Evolutionary conservation across 2,888 invertebrate species (phyloP), one percentile per base, ranked within the genome.

Genomic region (Oscheius sp.): DNA sequence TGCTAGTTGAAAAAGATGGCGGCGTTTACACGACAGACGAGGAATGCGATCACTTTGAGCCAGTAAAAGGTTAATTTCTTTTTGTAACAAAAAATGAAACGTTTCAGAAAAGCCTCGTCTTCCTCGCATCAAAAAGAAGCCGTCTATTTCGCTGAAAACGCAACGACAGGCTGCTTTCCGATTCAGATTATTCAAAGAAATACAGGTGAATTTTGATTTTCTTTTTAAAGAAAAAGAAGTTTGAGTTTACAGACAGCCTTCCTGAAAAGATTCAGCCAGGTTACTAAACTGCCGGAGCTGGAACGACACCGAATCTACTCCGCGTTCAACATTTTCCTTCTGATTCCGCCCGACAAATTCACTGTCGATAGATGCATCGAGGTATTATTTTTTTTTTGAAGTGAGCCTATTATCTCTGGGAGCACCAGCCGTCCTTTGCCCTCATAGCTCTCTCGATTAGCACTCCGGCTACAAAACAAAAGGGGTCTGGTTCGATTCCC

Each of bases 261-360:
- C 33, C 29, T 57, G 29, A 57, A 57, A 57, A 13, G 33, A 29
- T 57, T 57, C 29, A 57, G 57, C 33, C 57, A 57, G 33, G 57
- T 57, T 9, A 32, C 57, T 1, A 57, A 57, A 57, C 33, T 29
- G 2, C n/a, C 29, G 9, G 57, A 57, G 33, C 9, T 10, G 2
- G 57, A 57, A 9, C 57, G 57, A 21, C 57, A 2, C 33, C 9
- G 10, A 10, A 32, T 57, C 29, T 57, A 57, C 33, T 10, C 21
- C 2, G 57, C 13, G 9, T 57, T 57, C 33, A 57, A 57, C 33
- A 57, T 57, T 57, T 29, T 21, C 57, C 57, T 10, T 13, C 57
- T 57, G 13, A 21, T 57, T 32, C 29, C 57, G 9, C 29, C 29
- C 33, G 7, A 57, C 33, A 33, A 57, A 32, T 57, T 57, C 29